Evolutionary conservation across 1,140 invertebrate species (phyloP), one percentile per base, ranked within the genome.

Genomic region (Venustaconcha ellipsiformis): DNA sequence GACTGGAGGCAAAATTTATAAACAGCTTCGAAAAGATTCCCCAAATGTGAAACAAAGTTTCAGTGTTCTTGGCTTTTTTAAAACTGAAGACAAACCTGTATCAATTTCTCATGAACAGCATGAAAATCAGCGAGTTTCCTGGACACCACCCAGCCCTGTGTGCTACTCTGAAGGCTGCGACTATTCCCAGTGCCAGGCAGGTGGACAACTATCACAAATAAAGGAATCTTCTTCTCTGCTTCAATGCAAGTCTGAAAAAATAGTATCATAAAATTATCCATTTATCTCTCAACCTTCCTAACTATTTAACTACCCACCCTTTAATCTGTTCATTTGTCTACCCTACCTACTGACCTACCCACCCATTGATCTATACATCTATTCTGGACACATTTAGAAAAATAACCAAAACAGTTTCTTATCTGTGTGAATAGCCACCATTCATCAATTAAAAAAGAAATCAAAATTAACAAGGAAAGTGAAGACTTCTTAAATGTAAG

Each of bases 131-230:
- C 93, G 2, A 97, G 90, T 68, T 93, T 96, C 76, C 95, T 91
- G 76, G 95, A 92, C 1, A 97, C 93, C 1, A 96, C 94, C 95
- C 95, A 97, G 18, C 89, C 89, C 59, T 87, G 82, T 14, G 78
- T 78, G 48, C 81, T 82, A 18, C 74, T 73, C 37, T 80, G 79
- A 56, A 84, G 60, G 59, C 78, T 79, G 14, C 81, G 79, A n/a
- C 70, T 74, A 14, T 64, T 62, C 37, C 58, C 58, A 65, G 57
- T 64, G 56, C 94, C 93, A 82, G 92, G 86, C 86, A 94, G 94
- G 83, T 96, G 94, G 15, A 96, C 94, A 14, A 95, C 93, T 74
- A 96, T 92, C 67, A 95, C 94, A 87, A 96, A 96, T 82, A 95
- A 93, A 1, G 94, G 93, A 8, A 93, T 92, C 84, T 82, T 76